Base-by-base conservation (phyloP, 1,140 invertebrate species). In the Bombus waltoni region DNA sequence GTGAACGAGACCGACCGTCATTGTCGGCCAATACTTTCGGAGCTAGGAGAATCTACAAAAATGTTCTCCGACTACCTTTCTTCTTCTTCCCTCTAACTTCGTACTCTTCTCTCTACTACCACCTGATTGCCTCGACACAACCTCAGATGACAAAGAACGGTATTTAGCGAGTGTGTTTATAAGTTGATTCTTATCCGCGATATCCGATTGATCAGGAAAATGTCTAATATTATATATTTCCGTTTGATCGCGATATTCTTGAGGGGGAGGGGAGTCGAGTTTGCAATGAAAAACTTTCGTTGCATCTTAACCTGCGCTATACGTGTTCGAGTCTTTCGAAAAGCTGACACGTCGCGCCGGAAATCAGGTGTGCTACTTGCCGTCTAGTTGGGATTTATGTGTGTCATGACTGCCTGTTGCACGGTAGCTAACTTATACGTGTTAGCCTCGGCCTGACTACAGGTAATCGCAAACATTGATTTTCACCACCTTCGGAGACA, bases 371-470 rank as follows among this genome's bases (percentile, higher is more conserved):
- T 92, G 79, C 87, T 86, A 87, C 86, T 78, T 83, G 89, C 76
- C 89, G 91, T 89, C 92, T 92, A 91, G 91, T 70, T 89, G 91
- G 90, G 87, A 94, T 94, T 93, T 93, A 94, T 93, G 92, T 92
- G 90, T 92, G 93, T 93, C 92, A 91, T 93, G 91, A 89, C 93
- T 94, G 94, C 94, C 94, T 95, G 94, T 95, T 95, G 94, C 94
- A 90, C 92, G 82, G 57, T 66, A 83, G 81, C 73, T 85, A 90
- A 91, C 90, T 90, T 88, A 82, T 87, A 91, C 74, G 89, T 76
- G 76, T 90, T 82, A 91, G 89, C 77, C 78, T 80, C 66, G 74
- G 42, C 44, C 35, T 47, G 74, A 47, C 70, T 68, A 88, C 75
- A 72, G 59, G 68, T 77, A 78, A 88, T 89, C 68, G 57, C 78